These are phyloP conservation scores for Lasioglossum lativentre DNA, from an alignment of 2,888 invertebrate species.

Conservation along the genomic window DNA sequence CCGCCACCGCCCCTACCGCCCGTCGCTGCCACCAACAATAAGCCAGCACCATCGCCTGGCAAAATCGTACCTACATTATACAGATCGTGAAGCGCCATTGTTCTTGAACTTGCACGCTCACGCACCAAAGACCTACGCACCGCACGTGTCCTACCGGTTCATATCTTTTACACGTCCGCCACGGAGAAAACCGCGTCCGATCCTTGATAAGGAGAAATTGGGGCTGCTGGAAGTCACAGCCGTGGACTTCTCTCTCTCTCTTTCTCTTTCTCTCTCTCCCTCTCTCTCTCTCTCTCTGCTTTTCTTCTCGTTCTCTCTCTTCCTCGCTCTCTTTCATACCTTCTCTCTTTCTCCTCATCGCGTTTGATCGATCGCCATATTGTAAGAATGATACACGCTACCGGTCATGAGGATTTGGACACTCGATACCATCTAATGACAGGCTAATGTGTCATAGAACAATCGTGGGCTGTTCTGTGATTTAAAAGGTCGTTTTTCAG, in stretches of 20 bases:
- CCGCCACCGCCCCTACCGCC: slow-evolving; percentile 60
- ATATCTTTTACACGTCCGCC: slow-evolving; percentile 22
- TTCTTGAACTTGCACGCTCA: slow-evolving; percentile 82
- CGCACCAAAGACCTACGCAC: slow-evolving; percentile 70
- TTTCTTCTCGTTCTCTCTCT: background rate
- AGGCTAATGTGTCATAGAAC: background rate
- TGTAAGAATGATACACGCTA: slow-evolving; percentile 33
- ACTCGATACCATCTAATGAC: background rate
- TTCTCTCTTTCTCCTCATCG: background rate
- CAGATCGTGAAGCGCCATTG: slow-evolving; percentile 81
- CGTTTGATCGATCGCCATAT: slow-evolving; percentile 41
- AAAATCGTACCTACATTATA: slow-evolving; percentile 80
- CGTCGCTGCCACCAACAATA: slow-evolving; percentile 65
- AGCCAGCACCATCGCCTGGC: slow-evolving; percentile 63
- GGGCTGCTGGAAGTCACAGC: slow-evolving; percentile 18
- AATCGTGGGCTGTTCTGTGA: background rate
- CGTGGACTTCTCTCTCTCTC: slow-evolving; percentile 18
- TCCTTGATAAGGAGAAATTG: slow-evolving; percentile 54
- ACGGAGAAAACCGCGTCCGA: slow-evolving; percentile 29
- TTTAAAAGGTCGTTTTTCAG: background rate
- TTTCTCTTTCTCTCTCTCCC: background rate
- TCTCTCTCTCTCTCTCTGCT: background rate
- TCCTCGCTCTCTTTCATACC: background rate
- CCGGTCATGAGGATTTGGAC: background rate
- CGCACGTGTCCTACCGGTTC: slow-evolving; percentile 29